Evolutionary conservation across 2,888 invertebrate genomes (phyloP).

Genomic region (Chironomus riparius): DNA sequence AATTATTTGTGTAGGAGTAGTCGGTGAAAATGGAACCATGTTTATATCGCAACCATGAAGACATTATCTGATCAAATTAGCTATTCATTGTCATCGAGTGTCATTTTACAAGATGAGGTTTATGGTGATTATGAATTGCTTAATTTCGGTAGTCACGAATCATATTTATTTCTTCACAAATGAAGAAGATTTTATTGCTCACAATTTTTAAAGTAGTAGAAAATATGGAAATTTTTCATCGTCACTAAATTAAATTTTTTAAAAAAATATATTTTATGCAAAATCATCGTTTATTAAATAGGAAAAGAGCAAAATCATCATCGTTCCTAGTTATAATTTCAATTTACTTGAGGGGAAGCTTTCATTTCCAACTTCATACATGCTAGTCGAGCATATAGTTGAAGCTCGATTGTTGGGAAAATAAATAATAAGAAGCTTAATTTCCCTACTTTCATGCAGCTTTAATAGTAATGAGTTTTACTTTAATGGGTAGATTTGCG

Average conservation of each 20-base stretch:
- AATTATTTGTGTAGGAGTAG: not conserved
- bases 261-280: not conserved
- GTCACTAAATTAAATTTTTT: not conserved
- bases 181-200: not conserved
- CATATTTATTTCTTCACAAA: not conserved
- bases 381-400: no score
- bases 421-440: no score
- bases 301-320: no score
- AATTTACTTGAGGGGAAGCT: no score
- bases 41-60: not conserved
- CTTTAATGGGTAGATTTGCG: no score
- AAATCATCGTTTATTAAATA: no score
- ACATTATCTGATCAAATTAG: not conserved
- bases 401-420: no score
- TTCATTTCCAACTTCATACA: no score
- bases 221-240: not conserved
- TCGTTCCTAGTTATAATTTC: no score
- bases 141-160: not conserved
- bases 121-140: not conserved
- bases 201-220: not conserved
- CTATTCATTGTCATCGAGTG: constrained; percentile 11
- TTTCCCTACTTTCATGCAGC: no score
- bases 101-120: not conserved
- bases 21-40: not conserved
- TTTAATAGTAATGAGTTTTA: no score